Conservation (phyloP, 2,113 vertebrate species). For the Gracilinanus agilis region DNA sequence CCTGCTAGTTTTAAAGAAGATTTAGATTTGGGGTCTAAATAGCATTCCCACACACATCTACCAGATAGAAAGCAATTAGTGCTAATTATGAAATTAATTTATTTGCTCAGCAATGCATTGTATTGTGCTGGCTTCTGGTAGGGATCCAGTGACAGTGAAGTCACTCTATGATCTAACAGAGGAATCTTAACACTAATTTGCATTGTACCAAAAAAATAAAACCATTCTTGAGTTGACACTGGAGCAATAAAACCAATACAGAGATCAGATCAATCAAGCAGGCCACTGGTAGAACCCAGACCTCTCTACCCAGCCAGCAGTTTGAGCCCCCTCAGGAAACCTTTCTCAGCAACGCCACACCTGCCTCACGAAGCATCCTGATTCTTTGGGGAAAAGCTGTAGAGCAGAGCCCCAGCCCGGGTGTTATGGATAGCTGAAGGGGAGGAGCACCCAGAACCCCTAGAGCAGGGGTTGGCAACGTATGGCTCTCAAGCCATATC, state of each 20-base stretch:
- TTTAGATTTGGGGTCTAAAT: background rate
- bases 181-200: background rate
- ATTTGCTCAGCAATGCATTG: background rate
- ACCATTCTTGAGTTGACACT: slow-evolving; percentile 36
- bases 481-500: too few species aligned
- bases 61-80: background rate
- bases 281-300: slow-evolving; percentile 6
- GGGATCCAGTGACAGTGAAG: background rate
- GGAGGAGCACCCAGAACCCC: background rate
- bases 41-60: background rate
- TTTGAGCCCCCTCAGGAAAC: too few species aligned
- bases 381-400: background rate
- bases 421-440: background rate
- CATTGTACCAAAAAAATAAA: slow-evolving; percentile 32
- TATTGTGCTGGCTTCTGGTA: background rate
- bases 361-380: background rate
- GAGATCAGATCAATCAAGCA: background rate
- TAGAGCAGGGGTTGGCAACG: too few species aligned
- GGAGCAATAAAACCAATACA: slow-evolving; percentile 10
- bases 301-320: background rate
- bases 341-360: too few species aligned
- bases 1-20: background rate
- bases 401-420: background rate
- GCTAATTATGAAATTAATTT: slow-evolving; percentile 42
- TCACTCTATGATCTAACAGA: background rate